Evolutionary conservation across 2,113 vertebrate genomes (phyloP).

Genomic region (Geococcyx californianus): DNA sequence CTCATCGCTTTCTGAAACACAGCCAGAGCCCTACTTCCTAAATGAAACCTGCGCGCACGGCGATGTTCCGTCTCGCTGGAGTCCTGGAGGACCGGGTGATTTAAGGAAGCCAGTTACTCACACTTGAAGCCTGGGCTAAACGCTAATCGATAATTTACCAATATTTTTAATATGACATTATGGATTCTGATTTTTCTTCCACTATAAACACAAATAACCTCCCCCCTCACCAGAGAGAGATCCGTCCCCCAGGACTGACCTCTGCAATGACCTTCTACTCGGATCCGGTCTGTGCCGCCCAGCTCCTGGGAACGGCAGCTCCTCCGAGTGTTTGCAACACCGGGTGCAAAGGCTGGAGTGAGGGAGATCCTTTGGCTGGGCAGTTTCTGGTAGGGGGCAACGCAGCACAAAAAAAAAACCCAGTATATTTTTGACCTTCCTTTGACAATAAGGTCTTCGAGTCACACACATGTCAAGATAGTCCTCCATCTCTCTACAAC

Average conservation of each 20-base stretch:
- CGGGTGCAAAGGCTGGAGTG: fast-evolving
- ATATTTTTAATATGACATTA: neutral
- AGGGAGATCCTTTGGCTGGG: too few relatives aligned
- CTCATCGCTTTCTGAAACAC: neutral
- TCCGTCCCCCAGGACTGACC: neutral
- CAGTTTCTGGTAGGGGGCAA: neutral
- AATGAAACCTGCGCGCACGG: neutral
- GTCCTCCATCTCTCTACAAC: neutral
- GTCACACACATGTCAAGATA: fast-evolving
- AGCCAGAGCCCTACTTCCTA: neutral
- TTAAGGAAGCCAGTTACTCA: neutral
- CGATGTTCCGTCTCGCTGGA: neutral
- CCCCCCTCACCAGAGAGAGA: neutral
- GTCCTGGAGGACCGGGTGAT: fast-evolving
- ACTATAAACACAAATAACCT: neutral
- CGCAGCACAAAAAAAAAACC: neutral
- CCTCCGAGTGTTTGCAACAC: fast-evolving
- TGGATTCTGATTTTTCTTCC: neutral
- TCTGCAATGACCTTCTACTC: neutral
- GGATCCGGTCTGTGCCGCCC: fast-evolving
- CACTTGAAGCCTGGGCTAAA: neutral
- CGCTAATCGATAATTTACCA: neutral
- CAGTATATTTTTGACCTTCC: neutral
- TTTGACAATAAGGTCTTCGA: neutral
- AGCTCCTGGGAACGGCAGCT: neutral